Percentiles rank a stretch among this genome's conserved stretches.
Evolutionary conservation across 2,888 invertebrate genomes (phyloP).

Genomic region (Anodontia alba): DNA sequence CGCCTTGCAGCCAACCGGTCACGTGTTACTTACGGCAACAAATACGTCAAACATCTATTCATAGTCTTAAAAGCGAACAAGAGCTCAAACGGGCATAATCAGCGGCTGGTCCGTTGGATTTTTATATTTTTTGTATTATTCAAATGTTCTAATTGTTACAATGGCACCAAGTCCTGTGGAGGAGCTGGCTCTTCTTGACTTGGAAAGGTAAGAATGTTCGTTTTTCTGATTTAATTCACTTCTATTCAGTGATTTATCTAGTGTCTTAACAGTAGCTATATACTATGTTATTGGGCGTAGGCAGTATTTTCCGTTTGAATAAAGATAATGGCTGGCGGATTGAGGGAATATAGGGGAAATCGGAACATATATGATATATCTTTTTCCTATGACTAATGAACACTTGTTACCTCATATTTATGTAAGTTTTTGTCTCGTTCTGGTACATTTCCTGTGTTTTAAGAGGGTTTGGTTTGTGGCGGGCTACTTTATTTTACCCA

Average conservation of each 20-base stretch:
- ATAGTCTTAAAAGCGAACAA: background rate
- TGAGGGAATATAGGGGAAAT: background rate
- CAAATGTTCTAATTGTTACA: conserved; percentile 57
- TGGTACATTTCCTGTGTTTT: no score
- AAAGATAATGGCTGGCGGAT: background rate
- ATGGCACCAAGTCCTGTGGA: conserved; percentile 79
- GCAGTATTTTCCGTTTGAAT: conserved; percentile 14
- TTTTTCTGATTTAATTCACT: conserved; percentile 13
- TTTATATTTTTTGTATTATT: conserved; percentile 48
- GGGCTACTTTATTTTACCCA: no score
- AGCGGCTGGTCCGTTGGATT: conserved; percentile 78
- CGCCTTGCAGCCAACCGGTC: background rate
- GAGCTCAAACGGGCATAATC: conserved; percentile 33
- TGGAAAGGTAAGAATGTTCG: conserved; percentile 73
- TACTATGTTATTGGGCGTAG: background rate
- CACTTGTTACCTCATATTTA: no score
- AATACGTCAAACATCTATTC: background rate
- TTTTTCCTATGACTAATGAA: background rate
- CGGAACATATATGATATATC: background rate
- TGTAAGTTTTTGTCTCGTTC: no score
- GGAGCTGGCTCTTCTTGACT: conserved; percentile 77
- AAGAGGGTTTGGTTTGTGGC: no score
- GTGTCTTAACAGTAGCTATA: background rate
- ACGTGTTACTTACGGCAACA: background rate
- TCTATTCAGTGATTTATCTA: conserved; percentile 2